Conservation (phyloP, 2,888 invertebrate genomes). For the Eudemis profundana region DNA sequence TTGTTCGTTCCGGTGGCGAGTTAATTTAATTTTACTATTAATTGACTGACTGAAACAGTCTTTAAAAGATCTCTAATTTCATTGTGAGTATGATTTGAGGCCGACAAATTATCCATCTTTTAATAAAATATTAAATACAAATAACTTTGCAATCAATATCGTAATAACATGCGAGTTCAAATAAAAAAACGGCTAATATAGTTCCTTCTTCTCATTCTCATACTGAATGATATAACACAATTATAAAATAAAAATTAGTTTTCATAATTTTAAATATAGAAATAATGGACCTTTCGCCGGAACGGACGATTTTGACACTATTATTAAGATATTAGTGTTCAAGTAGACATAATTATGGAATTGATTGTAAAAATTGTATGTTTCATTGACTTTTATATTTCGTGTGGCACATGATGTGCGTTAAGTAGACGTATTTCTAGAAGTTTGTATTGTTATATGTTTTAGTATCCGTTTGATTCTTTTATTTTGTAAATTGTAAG, state of each 20-base stretch:
- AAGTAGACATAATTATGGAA: conserved; percentile 45
- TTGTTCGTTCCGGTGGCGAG: conserved; percentile 21
- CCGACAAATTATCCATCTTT: background rate
- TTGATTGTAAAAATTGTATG: conserved; percentile 50
- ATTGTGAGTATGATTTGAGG: background rate
- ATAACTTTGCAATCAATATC: background rate
- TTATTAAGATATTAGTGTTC: conserved; percentile 41
- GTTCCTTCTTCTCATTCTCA: background rate
- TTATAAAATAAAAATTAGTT: no score
- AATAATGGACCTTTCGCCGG: background rate
- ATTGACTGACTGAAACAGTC: background rate
- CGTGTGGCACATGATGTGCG: conserved; percentile 48
- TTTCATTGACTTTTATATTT: conserved; percentile 32
- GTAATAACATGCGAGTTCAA: no score
- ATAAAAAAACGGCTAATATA: background rate
- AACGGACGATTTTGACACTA: conserved; percentile 31
- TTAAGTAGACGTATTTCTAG: conserved; percentile 54
- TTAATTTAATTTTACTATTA: background rate
- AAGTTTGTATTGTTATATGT: conserved; percentile 51
- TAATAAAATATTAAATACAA: background rate
- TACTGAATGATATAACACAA: background rate
- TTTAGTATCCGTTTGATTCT: conserved; percentile 56
- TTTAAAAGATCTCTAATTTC: background rate
- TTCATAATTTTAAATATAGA: background rate
- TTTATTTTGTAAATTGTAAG: conserved; percentile 84